These are phyloP conservation scores for Myotis yumanensis DNA, from an alignment of 2,113 vertebrate genomes.

Conservation along the genomic window DNA sequence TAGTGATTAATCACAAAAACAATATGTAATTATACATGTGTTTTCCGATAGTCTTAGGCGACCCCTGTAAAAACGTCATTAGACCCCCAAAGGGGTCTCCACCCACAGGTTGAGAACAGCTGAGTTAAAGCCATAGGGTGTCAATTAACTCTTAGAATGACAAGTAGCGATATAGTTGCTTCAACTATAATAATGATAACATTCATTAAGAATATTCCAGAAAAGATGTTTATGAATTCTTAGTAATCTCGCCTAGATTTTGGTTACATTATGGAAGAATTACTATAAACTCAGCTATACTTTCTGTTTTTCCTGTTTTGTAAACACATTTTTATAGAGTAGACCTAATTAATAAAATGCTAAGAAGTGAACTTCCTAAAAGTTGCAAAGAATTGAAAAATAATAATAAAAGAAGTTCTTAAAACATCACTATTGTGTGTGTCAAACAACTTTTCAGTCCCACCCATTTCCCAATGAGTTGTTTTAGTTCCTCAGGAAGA, in stretches of 20 bases:
- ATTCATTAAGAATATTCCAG: neutral
- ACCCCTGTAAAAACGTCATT: too few relatives aligned
- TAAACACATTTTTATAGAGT: constrained; percentile 30
- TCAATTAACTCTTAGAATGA: neutral
- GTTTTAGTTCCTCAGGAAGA: constrained; percentile 6
- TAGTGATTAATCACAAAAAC: too few relatives aligned
- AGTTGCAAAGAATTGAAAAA: constrained; percentile 35
- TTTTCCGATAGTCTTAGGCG: too few relatives aligned
- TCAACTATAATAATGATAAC: neutral
- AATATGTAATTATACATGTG: too few relatives aligned
- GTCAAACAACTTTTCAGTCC: constrained; percentile 6
- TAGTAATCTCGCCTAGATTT: neutral
- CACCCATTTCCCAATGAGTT: neutral
- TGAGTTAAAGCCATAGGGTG: neutral
- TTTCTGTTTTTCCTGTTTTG: constrained; percentile 14
- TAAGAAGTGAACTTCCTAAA: constrained; percentile 27
- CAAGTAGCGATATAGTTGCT: neutral
- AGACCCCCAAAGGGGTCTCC: too few relatives aligned
- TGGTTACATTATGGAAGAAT: neutral
- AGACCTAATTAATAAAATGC: constrained; percentile 36
- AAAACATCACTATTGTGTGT: neutral
- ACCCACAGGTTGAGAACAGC: too few relatives aligned
- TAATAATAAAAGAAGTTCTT: neutral
- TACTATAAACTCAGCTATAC: neutral
- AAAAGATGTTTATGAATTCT: constrained; percentile 25